Evolutionary conservation across 1,140 invertebrate genomes (phyloP).

Genomic region (Lithobius niger): DNA sequence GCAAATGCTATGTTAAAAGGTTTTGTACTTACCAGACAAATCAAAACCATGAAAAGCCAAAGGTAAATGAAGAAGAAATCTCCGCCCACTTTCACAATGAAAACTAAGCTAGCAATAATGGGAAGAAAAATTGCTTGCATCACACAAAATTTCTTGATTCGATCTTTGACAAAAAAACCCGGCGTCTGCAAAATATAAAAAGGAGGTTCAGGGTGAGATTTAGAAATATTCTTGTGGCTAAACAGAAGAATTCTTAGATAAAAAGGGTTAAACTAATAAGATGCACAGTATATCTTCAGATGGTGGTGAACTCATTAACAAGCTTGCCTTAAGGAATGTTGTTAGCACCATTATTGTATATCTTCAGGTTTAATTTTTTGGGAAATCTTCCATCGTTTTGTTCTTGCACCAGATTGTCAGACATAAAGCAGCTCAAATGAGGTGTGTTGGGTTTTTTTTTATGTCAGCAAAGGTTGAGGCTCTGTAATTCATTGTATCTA

Average conservation of each 20-base stretch:
- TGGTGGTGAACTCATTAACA: neutral
- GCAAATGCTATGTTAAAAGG: too few species aligned
- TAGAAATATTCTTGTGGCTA: too few species aligned
- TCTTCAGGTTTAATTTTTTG: too few species aligned
- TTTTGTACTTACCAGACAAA: conserved; percentile 38
- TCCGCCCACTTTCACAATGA: conserved; percentile 54
- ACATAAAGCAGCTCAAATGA: too few species aligned
- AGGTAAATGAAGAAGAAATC: conserved; percentile 91
- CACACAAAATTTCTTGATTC: conserved; percentile 72
- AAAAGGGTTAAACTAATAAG: neutral
- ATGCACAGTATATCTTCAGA: neutral
- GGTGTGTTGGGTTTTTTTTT: too few species aligned
- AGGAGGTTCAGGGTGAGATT: too few species aligned
- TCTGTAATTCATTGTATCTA: too few species aligned
- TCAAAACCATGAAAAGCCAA: conserved; percentile 74
- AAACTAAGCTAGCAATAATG: conserved; percentile 63
- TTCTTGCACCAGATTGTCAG: too few species aligned
- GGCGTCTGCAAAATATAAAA: conserved; percentile 54
- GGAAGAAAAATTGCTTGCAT: conserved; percentile 61
- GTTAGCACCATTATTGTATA: too few species aligned
- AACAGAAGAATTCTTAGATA: neutral
- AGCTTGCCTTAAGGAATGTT: neutral
- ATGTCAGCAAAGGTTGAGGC: too few species aligned
- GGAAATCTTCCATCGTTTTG: too few species aligned
- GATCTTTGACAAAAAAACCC: conserved; percentile 88